These are phyloP conservation scores for Nasonovia ribisnigri DNA, from an alignment of 2,888 invertebrate species.

Conservation along the genomic window DNA sequence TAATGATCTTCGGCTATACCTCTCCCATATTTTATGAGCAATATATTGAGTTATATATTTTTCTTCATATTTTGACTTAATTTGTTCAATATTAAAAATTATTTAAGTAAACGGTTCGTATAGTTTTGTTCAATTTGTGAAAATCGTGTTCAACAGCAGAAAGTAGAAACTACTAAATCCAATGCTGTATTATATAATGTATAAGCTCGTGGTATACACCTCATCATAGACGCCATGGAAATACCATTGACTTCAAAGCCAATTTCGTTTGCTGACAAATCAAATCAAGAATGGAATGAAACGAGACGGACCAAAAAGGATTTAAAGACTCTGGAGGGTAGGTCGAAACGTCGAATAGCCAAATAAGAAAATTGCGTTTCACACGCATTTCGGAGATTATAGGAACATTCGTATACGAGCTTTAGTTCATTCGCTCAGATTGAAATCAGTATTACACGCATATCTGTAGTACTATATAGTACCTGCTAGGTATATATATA, in stretches of 20 bases:
- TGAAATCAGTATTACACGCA: not conserved
- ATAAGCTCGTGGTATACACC: not conserved
- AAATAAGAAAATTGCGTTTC: slow-evolving; percentile 39
- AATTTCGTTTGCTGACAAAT: slow-evolving; percentile 30
- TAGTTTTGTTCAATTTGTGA: not conserved
- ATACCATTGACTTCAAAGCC: not conserved
- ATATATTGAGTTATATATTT: not conserved
- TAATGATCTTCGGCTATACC: not conserved
- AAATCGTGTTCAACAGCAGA: not conserved
- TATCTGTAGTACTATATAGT: not conserved
- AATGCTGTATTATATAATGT: not conserved
- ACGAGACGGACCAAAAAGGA: slow-evolving; percentile 45
- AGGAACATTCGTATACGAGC: slow-evolving; percentile 17
- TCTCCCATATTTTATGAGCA: not conserved
- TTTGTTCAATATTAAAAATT: not conserved
- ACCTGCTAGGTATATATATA: not conserved
- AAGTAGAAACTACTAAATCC: not conserved
- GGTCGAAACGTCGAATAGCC: not conserved
- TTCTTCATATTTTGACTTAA: not conserved
- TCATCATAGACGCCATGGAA: not conserved
- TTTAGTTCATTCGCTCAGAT: not conserved
- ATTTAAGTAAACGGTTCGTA: not conserved
- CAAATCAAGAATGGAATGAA: slow-evolving; percentile 15
- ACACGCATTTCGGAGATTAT: slow-evolving; percentile 25
- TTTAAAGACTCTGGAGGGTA: not conserved